These are phyloP conservation scores for Protobothrops mucrosquamatus DNA, from an alignment of 2,113 vertebrate genomes.

Conservation along the genomic window DNA sequence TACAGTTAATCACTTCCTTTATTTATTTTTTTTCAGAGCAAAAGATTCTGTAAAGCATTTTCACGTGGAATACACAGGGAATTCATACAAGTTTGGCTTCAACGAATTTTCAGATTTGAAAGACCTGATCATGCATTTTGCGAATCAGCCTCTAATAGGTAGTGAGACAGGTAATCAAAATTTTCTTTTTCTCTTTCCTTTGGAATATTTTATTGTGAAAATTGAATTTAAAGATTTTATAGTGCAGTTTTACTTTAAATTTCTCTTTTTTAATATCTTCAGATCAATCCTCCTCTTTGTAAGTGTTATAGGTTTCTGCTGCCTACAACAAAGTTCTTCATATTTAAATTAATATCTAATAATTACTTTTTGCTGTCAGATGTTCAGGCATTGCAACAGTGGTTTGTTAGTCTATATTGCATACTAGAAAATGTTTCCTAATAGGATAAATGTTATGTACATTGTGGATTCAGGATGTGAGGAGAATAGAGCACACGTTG, in stretches of 20 bases:
- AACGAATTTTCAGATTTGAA: slow-evolving; percentile 84
- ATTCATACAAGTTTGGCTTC: slow-evolving; percentile 86
- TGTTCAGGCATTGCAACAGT: neutral
- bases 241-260: neutral
- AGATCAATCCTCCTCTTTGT: neutral
- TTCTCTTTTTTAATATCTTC: neutral
- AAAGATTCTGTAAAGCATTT: slow-evolving; percentile 97
- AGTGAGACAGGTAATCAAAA: slow-evolving; percentile 88
- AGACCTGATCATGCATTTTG: slow-evolving; percentile 89
- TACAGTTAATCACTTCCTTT: neutral
- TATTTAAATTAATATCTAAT: neutral
- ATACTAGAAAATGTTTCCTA: neutral
- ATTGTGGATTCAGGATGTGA: neutral
- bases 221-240: neutral
- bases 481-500: neutral
- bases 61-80: slow-evolving; percentile 77
- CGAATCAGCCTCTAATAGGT: slow-evolving; percentile 93
- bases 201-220: neutral
- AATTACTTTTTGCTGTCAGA: neutral
- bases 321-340: neutral
- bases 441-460: neutral
- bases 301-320: neutral
- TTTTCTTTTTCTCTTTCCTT: neutral
- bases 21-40: slow-evolving; percentile 73
- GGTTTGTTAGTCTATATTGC: neutral